Base-by-base conservation (phyloP, 2,888 invertebrate species). In the Calliphora vomitoria region DNA sequence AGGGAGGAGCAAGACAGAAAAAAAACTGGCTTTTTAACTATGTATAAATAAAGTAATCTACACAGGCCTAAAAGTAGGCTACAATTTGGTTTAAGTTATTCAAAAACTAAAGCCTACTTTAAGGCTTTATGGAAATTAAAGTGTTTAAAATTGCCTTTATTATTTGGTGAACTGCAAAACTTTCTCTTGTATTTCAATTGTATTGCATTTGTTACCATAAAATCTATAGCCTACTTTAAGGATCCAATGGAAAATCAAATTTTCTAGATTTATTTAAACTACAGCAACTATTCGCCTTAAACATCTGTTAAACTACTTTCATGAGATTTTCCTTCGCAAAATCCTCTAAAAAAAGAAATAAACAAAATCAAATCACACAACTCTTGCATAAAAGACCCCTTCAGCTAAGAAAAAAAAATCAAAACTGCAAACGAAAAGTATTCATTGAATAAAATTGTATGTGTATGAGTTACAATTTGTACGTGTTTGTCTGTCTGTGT, bases 371-470 rank as follows among this genome's bases (percentile, higher is more conserved):
- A 72, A n/a, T 71, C 13, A 25, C 11, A 31, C 8, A 50, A 35
- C 31, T 60, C 31, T 13, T 4, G 11, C 60, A 60, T 60, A 31
- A 75, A 50, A 75, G 47, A 41, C n/a, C n/a, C 20, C 6, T 68
- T 58, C 25, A 31, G 25, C 20, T 8, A 47, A 44, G 4, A 8
- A 44, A 44, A 6, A 44, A 4, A 2, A 11, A 44, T 11, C 47
- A 75, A 47, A 47, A 62, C 13, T 18, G 50, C 68, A 44, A 35
- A 25, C 18, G 20, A 25, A 68, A 47, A 50, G 53, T 35, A 20
- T 55, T 18, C 35, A 62, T 47, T 47, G 47, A 35, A 75, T 75
- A 75, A 62, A 75, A 75, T 10, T 53, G 25, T 20, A 35, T 53
- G 25, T 25, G 25, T 11, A 10, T 25, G 10, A 25, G 25, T 25